Evolutionary conservation across 2,888 invertebrate genomes (phyloP), one percentile per base, ranked within the genome.

Genomic region (Agrotis ipsilon): DNA sequence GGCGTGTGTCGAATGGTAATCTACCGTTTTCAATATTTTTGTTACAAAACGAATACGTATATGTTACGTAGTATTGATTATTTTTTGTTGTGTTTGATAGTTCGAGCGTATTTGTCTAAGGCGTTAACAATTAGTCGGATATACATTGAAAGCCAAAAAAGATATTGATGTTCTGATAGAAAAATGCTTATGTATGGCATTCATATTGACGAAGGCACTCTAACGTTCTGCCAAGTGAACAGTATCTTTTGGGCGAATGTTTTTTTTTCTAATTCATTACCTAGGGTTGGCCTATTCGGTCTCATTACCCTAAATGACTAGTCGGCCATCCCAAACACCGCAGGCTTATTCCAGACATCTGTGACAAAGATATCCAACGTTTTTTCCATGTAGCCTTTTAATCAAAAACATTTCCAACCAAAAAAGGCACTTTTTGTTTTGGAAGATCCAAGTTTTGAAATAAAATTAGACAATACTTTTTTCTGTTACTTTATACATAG

Each of bases 21-120:
- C 73, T 81, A 84, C 84, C 83, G 87, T 89, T 92, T 93, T 92
- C 91, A 92, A 92, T 93, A 93, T 93, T 93, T 94, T 93, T 92
- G 90, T 91, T 90, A 88, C 85, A 89, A 90, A 88, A 87, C 80
- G 87, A 87, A 91, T 88, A 73, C 72, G 73, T 82, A 89, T 90
- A 90, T 86, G 87, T 89, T 87, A 86, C 87, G 74, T 21, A 49
- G 68, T 79, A 82, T 82, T 75, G 82, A 82, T 82, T 67, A 57
- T 64, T 60, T 81, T 52, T 59, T 71, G 59, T 62, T 75, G 18
- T 57, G n/a, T 48, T 18, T 54, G 27, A 62, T 58, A 55, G 39
- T 65, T 58, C 39, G 18, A 27, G 43, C 48, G 19, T 65, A 6
- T 72, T 48, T 72, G 32, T 39, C 6, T 72, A 52, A 39, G 45